These are phyloP conservation scores for Amphiprion clarkii DNA, from an alignment of 2,797 vertebrate species.

Conservation along the genomic window DNA sequence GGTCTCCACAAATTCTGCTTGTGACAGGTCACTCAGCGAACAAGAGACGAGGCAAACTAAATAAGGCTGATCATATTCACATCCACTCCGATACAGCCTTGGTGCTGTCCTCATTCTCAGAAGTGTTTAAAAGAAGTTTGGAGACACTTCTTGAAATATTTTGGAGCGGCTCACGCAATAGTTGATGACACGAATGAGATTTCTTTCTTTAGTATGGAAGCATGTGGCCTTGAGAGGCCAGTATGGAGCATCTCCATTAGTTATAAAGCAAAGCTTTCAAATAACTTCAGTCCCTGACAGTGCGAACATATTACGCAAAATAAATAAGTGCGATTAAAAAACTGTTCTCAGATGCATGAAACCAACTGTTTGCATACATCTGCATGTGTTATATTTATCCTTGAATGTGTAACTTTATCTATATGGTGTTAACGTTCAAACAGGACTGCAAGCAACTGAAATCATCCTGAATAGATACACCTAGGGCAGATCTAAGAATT, in stretches of 20 bases:
- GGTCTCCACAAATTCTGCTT: conserved; percentile 11
- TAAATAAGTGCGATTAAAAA: not conserved
- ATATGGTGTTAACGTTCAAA: not conserved
- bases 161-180: not conserved
- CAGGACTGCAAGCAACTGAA: not conserved
- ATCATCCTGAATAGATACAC: not conserved
- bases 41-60: conserved; percentile 25
- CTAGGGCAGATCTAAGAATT: too few species aligned
- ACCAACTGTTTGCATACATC: not conserved
- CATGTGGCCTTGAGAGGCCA: not conserved
- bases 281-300: not conserved
- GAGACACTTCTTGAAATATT: conserved; percentile 13
- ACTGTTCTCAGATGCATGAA: too few species aligned
- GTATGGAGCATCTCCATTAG: too few species aligned
- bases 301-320: too few species aligned
- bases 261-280: not conserved
- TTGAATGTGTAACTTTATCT: not conserved
- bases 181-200: not conserved
- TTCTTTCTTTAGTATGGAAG: not conserved
- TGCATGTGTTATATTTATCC: not conserved
- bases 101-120: not conserved
- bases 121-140: conserved; percentile 7
- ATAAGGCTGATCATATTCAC: conserved; percentile 45
- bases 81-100: not conserved
- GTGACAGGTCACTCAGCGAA: conserved; percentile 36